Percentiles rank a stretch among this genome's conserved stretches.
These are phyloP conservation scores for Nibea coibor DNA, from an alignment of 2,113 vertebrate species.

Conservation along the genomic window DNA sequence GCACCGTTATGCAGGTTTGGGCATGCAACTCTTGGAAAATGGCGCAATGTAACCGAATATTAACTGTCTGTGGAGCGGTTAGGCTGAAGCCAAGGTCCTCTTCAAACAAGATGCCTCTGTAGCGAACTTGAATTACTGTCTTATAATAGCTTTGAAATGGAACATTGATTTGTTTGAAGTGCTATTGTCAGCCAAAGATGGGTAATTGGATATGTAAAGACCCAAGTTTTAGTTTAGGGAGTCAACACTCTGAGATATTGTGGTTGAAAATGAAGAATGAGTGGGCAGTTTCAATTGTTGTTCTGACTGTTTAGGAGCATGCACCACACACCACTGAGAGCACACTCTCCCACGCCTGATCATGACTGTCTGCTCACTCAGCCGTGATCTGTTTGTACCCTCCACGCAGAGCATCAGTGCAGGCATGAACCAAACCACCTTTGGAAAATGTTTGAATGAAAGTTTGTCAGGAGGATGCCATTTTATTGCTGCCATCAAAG, in stretches of 20 bases:
- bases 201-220: constrained; percentile 21
- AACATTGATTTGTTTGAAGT: constrained; percentile 44
- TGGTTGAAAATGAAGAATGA: constrained; percentile 46
- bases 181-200: constrained; percentile 18
- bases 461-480: neutral
- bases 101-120: neutral
- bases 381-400: constrained; percentile 16
- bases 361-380: constrained; percentile 15
- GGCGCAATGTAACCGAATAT: constrained; percentile 8
- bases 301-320: neutral
- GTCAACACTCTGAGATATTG: neutral
- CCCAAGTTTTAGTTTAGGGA: constrained; percentile 16
- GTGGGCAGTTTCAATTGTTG: constrained; percentile 43
- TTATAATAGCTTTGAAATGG: constrained; percentile 37
- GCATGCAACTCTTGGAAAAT: constrained; percentile 51
- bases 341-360: constrained; percentile 46
- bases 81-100: neutral
- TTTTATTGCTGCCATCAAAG: neutral
- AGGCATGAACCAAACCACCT: neutral
- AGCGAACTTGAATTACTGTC: constrained; percentile 11
- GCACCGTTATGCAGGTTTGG: constrained; percentile 38
- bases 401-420: constrained; percentile 4
- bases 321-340: constrained; percentile 26
- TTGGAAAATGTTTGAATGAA: neutral
- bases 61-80: constrained; percentile 11